Conservation (phyloP, 2,113 vertebrate genomes). For the Girardinichthys multiradiatus region DNA sequence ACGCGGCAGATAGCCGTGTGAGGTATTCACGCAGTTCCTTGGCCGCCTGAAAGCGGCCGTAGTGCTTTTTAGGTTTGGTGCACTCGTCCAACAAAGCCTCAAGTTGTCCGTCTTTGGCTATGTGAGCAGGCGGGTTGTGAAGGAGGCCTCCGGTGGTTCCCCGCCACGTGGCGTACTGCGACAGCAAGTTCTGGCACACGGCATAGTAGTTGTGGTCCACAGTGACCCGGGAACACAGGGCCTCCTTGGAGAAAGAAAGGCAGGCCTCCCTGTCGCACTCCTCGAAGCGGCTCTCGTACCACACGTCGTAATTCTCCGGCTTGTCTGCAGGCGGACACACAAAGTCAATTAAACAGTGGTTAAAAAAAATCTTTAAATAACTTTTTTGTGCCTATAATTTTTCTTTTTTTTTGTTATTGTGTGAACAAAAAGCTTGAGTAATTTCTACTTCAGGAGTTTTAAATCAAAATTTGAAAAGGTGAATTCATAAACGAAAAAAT, state of each 20-base stretch:
- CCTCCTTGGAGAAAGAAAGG: slow-evolving; percentile 97
- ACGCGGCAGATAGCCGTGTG: slow-evolving; percentile 85
- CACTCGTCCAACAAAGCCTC: slow-evolving; percentile 94
- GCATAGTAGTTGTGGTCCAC: slow-evolving; percentile 99
- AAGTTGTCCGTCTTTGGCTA: slow-evolving; percentile 92
- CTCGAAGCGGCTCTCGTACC: slow-evolving; percentile 98
- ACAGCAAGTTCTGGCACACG: slow-evolving; percentile 96
- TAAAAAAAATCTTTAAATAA: background rate
- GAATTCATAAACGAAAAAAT: no score
- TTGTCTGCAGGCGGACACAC: slow-evolving; percentile 84
- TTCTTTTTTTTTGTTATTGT: background rate
- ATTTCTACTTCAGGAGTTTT: no score
- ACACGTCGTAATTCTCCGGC: slow-evolving; percentile 95
- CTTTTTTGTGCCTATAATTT: no score
- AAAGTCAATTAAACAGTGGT: background rate
- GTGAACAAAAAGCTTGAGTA: background rate
- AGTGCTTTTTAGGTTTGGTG: slow-evolving; percentile 92
- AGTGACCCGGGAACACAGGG: slow-evolving; percentile 92
- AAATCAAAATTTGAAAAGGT: no score
- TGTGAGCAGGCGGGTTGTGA: slow-evolving; percentile 90
- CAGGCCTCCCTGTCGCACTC: slow-evolving; percentile 98
- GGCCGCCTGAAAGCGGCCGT: slow-evolving; percentile 92
- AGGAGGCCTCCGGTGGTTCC: slow-evolving; percentile 96
- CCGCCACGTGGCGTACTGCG: slow-evolving; percentile 92
- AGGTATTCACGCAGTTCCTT: slow-evolving; percentile 95